Evolutionary conservation across 64 coral and sea anemone species (phyloP), one percentile per base, ranked within the genome.

Genomic region (Montipora sp.): DNA sequence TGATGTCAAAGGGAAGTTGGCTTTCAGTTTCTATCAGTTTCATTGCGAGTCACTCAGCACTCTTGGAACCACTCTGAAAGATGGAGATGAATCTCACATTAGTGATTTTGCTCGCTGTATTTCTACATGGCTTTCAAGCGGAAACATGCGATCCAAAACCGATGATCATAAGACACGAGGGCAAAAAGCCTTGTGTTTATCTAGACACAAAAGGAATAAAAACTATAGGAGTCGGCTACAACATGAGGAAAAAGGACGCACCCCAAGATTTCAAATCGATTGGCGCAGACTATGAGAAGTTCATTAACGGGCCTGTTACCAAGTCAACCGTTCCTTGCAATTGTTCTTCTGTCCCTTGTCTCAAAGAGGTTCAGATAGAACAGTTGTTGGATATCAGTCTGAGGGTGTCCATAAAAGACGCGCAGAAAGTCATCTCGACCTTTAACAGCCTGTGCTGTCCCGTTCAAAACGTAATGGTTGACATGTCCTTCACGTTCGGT

Each of bases 401-500:
- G 11, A 88, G 71, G 7, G 90, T 57, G 24, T 92, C 95, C 24
- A 83, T 89, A 5, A 49, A 13, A 44, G 95, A 96, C 69, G 95
- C 95, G 0, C 16, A 70, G 75, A 88, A 51, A 53, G 92, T 94
- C 7, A 94, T 96, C 18, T 45, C 87, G 3, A 93, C 95, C 0
- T 96, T 96, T 58, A 65, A 82, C 0, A 77, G 47, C 47, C 82
- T 96, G 13, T 96, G 95, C 61, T 96, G 95, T 27, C 55, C 91
- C 22, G 95, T 96, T 11, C 95, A 96, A 51, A 96, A 96, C 57
- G 89, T 91, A 2, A 94, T 96, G 92, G 95, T 96, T 5, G 95
- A 96, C 83, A 96, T 96, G 95, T 88, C 95, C 1, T 96, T 93
- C 67, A 96, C 92, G 2, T 2, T 96, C 2, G 95, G 95, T 23